Percentiles rank a stretch among this genome's conserved stretches.
phyloP scores from a whole-genome alignment of 2,888 invertebrate species.

The Trypoxylon attenuatum region DNA sequence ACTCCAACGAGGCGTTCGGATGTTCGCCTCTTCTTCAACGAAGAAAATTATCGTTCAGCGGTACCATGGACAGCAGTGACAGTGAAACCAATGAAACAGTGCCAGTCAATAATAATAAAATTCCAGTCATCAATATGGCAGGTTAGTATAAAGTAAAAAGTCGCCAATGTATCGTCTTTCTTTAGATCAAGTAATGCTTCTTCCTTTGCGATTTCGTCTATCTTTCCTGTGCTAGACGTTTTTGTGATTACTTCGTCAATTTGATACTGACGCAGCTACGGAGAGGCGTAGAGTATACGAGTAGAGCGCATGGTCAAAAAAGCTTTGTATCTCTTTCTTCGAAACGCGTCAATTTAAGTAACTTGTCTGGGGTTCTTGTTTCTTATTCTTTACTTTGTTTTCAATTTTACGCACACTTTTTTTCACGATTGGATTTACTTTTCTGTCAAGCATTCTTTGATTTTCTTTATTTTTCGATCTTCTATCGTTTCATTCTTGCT shows the following conservation, averaged over 20 bases:
- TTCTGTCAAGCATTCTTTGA: no score
- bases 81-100: slow-evolving; percentile 57
- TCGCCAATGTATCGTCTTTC: not conserved
- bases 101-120: slow-evolving; percentile 50
- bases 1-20: slow-evolving; percentile 78
- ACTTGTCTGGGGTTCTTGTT: no score
- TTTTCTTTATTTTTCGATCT: not conserved
- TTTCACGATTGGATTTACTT: no score
- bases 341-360: not conserved
- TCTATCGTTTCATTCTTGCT: not conserved
- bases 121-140: slow-evolving; percentile 60
- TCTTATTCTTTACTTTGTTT: no score
- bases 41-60: slow-evolving; percentile 79
- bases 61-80: slow-evolving; percentile 74
- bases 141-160: slow-evolving; percentile 54
- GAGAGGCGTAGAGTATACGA: no score
- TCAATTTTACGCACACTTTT: not conserved
- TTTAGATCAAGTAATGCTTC: not conserved
- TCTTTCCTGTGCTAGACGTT: no score
- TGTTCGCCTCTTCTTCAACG: slow-evolving; percentile 77
- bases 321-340: not conserved
- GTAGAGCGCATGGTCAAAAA: not conserved
- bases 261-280: no score
- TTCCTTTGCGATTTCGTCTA: not conserved
- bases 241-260: no score